Percentiles rank a stretch among this genome's conserved stretches.
phyloP scores from a whole-genome alignment of 2,888 invertebrate genomes.

The Malacosoma neustria region DNA sequence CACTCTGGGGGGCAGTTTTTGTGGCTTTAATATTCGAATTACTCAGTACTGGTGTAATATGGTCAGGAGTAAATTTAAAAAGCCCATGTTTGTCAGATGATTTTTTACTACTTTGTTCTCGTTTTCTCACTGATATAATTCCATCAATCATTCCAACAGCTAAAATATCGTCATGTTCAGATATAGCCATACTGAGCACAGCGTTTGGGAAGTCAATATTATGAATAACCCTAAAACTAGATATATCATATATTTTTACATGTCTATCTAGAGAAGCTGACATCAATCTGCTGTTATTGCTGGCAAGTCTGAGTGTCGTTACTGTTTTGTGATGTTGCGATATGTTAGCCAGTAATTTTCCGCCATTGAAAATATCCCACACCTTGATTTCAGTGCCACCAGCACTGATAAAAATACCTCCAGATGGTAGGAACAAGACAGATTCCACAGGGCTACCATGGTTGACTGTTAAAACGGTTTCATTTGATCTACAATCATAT shows the following conservation, averaged over 20 bases:
- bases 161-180: conserved; percentile 85
- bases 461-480: conserved; percentile 82
- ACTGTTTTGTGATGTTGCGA: conserved; percentile 97
- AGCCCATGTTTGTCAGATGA: conserved; percentile 42
- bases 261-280: conserved; percentile 95
- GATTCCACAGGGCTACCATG: conserved; percentile 95
- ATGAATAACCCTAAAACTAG: conserved; percentile 90
- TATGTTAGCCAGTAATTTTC: conserved; percentile 87
- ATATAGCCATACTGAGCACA: conserved; percentile 87
- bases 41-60: conserved; percentile 53
- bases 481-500: conserved; percentile 87
- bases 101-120: conserved; percentile 74
- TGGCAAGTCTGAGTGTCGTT: conserved; percentile 88
- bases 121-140: conserved; percentile 87
- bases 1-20: conserved; percentile 72
- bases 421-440: conserved; percentile 89
- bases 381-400: conserved; percentile 93
- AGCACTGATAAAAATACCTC: conserved; percentile 92
- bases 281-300: conserved; percentile 86
- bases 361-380: conserved; percentile 94
- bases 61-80: conserved; percentile 72
- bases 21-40: conserved; percentile 49
- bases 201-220: conserved; percentile 93
- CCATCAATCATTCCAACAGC: conserved; percentile 96
- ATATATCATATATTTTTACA: conserved; percentile 93